phyloP scores from a whole-genome alignment of 2,888 invertebrate genomes.

The Drosophila pegasa region DNA sequence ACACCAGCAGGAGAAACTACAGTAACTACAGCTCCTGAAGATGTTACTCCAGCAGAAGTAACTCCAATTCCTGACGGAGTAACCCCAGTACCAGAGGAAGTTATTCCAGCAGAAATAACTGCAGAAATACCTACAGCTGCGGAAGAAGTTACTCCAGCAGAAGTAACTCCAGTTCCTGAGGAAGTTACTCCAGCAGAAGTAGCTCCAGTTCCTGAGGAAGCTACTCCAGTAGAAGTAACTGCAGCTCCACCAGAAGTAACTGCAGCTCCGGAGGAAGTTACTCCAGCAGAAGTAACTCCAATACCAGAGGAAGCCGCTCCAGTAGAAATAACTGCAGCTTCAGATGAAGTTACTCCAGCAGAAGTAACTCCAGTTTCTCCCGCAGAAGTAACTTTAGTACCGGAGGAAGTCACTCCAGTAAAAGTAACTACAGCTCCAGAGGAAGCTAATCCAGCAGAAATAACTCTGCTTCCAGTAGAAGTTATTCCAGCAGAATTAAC shows the following conservation, averaged over 20 bases:
- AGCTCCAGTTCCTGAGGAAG: neutral
- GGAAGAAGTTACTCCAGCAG: neutral
- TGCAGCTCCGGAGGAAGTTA: neutral
- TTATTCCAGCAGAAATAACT: neutral
- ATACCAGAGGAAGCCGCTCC: neutral
- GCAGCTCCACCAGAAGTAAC: neutral
- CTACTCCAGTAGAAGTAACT: neutral
- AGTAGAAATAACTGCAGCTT: too few species aligned
- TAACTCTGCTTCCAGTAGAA: neutral
- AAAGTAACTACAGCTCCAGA: neutral
- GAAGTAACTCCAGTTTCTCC: neutral
- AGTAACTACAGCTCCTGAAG: too few species aligned
- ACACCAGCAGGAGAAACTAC: too few species aligned
- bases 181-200: neutral
- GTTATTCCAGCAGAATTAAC: neutral
- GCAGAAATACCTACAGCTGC: too few species aligned
- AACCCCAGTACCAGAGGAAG: too few species aligned
- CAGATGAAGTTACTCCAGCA: too few species aligned
- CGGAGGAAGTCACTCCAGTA: neutral
- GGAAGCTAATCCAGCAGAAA: neutral
- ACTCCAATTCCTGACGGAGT: too few species aligned
- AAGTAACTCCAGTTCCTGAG: neutral
- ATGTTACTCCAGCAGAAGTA: too few species aligned
- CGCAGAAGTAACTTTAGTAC: neutral
- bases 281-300: neutral